Evolutionary conservation across 2,113 vertebrate species (phyloP).

Genomic region (Acrocephalus kingi): DNA sequence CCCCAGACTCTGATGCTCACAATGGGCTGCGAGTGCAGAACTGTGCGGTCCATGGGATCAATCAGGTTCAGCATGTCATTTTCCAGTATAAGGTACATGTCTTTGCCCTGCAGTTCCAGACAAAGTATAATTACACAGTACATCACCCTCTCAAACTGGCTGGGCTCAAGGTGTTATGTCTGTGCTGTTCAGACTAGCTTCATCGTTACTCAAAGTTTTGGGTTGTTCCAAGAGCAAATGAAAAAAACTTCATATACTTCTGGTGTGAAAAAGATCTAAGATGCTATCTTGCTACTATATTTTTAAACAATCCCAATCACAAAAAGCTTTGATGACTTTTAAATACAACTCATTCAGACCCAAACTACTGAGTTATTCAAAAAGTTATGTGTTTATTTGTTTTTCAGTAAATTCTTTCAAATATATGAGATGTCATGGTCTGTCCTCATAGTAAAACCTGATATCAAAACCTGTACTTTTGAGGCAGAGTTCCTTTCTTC

Average conservation of each 20-base stretch:
- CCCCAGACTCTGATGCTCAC: constrained; percentile 98
- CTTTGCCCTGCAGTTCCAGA: constrained; percentile 83
- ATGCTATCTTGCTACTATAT: neutral
- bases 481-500: neutral
- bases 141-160: neutral
- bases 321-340: neutral
- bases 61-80: constrained; percentile 91
- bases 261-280: neutral
- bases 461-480: neutral
- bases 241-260: neutral
- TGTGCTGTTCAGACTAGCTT: neutral
- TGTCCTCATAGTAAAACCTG: neutral
- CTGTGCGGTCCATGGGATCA: constrained; percentile 89
- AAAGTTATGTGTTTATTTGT: neutral
- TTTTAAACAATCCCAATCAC: neutral
- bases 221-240: neutral
- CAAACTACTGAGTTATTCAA: neutral
- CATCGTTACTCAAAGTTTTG: neutral
- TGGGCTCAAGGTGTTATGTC: neutral
- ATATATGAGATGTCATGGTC: neutral
- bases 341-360: neutral
- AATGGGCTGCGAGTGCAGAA: constrained; percentile 94
- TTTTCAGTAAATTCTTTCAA: neutral
- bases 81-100: constrained; percentile 93
- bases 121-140: neutral